Base-by-base conservation (phyloP, 2,797 vertebrate genomes). In the Carduelis carduelis region DNA sequence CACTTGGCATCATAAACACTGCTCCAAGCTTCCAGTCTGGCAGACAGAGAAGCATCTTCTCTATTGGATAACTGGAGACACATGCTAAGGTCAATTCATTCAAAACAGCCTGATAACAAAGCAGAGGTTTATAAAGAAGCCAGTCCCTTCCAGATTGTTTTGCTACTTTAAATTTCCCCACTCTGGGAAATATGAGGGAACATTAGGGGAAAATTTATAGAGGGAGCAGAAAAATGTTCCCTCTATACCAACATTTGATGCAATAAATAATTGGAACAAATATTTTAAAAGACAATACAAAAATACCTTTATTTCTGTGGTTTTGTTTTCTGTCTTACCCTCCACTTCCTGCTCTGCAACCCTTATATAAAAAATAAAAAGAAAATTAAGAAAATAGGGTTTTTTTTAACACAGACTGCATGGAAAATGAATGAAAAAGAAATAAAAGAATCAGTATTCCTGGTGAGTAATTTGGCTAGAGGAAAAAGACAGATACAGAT, bases 381-480 rank as follows among this genome's bases (percentile, higher is more conserved):
- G 19, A 61, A 11, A 28, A 35, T 49, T 37, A 44, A 61, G 53
- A 34, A 56, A 56, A 56, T 23, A 56, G 37, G 11, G 15, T 30
- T 35, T 60, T 34, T 81, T 68, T 91, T 50, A 69, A 79, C 66
- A 83, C 10, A 59, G 63, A 59, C 41, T 41, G 66, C 55, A 63
- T 76, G 52, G 44, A 82, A 93, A 95, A 47, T 53, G 59, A 96
- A 94, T 82, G 63, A 74, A 93, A 94, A 95, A 43, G 69, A 91
- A 94, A 94, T 69, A 94, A 95, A 94, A 95, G 91, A 95, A 96
- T 93, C 94, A 90, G 87, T 95, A 96, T 90, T 95, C 96, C 90
- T 91, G 70, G 85, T 82, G 94, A 94, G 90, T 95, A 96, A 95
- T 95, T 96, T 95, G 91, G 95, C 85, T 87, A 79, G 93, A 87